Conservation (phyloP, 2,797 vertebrate genomes). For the Tarsius wallacei region DNA sequence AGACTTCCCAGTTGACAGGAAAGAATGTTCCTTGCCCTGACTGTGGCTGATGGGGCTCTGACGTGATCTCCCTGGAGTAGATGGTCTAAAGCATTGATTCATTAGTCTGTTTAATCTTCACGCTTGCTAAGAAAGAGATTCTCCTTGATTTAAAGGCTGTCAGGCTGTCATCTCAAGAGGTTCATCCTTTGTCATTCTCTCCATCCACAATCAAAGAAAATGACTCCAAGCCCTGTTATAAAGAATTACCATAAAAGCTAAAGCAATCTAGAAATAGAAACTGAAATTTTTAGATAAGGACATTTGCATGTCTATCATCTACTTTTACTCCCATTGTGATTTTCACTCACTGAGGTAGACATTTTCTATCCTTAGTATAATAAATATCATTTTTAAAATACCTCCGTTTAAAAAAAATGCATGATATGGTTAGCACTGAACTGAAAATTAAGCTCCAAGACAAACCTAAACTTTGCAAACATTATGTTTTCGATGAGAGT, state of each 20-base stretch:
- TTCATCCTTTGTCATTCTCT: slow-evolving; percentile 82
- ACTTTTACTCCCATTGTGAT: not conserved
- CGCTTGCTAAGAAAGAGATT: slow-evolving; percentile 82
- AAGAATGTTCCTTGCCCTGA: slow-evolving; percentile 85
- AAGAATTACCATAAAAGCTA: slow-evolving; percentile 82
- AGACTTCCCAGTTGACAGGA: slow-evolving; percentile 82
- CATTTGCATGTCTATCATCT: not conserved
- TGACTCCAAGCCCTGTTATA: slow-evolving; percentile 65
- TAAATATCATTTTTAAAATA: not conserved
- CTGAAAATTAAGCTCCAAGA: not conserved
- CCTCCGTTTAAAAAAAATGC: not conserved
- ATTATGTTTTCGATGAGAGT: not conserved
- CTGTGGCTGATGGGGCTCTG: slow-evolving; percentile 83
- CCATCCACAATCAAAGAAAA: slow-evolving; percentile 74
- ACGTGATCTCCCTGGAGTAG: slow-evolving; percentile 85
- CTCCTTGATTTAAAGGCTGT: slow-evolving; percentile 87
- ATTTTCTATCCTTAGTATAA: slow-evolving; percentile 14
- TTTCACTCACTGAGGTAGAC: not conserved
- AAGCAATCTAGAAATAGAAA: slow-evolving; percentile 70
- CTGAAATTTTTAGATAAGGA: slow-evolving; percentile 65
- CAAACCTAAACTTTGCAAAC: not conserved
- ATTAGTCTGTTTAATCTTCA: slow-evolving; percentile 90
- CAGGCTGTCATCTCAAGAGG: slow-evolving; percentile 86
- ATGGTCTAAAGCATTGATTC: slow-evolving; percentile 86
- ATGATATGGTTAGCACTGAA: not conserved